Evolutionary conservation across 2,797 vertebrate species (phyloP).

Genomic region (Cebuella pygmaea): DNA sequence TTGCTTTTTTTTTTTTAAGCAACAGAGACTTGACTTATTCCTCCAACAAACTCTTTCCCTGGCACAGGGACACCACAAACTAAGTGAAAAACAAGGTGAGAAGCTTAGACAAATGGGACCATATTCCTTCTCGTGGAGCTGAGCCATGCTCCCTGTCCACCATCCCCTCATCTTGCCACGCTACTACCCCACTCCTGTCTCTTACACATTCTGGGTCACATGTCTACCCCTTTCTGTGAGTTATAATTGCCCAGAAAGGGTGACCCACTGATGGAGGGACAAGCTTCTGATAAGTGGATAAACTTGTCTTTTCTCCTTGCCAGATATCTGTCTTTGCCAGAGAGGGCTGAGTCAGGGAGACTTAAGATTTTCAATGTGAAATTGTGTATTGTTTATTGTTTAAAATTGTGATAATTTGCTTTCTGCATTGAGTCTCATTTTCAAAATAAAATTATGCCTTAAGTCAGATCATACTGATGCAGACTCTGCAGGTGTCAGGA

Average conservation of each 20-base stretch:
- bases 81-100: slow-evolving; percentile 6
- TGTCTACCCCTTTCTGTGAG: not conserved
- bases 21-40: not conserved
- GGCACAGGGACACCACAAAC: not conserved
- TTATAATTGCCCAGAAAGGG: not conserved
- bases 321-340: not conserved
- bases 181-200: not conserved
- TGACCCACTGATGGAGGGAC: not conserved
- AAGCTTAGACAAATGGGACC: not conserved
- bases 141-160: not conserved
- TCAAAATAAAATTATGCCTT: not conserved
- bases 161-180: not conserved
- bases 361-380: not conserved
- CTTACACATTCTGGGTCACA: not conserved
- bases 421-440: not conserved
- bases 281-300: not conserved
- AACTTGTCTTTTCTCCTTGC: not conserved
- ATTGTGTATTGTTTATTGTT: not conserved
- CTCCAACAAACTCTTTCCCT: not conserved
- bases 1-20: not conserved
- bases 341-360: not conserved
- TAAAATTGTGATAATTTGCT: slow-evolving; percentile 1
- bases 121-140: not conserved
- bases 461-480: not conserved
- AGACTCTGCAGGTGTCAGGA: not conserved